Conservation (phyloP, 2,888 invertebrate species). For the Sepiola atlantica region DNA sequence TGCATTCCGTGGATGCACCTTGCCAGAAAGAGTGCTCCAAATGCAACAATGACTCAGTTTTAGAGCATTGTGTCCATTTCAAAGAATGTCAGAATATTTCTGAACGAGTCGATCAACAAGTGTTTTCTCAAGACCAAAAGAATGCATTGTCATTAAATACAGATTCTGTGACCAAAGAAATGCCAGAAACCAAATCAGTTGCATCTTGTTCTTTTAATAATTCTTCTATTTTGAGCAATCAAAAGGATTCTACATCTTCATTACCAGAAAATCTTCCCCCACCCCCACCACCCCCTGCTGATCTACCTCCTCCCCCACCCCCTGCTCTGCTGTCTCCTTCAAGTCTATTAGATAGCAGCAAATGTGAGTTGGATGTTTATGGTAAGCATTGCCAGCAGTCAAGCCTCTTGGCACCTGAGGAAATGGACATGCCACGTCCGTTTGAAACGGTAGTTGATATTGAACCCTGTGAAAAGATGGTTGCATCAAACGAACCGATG, state of each 20-base stretch:
- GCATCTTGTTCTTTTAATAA: background rate
- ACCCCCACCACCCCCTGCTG: background rate
- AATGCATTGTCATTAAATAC: background rate
- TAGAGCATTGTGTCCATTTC: background rate
- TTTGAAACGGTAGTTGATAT: background rate
- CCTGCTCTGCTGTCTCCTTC: background rate
- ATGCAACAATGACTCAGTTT: background rate
- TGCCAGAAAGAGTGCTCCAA: background rate
- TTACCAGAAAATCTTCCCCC: background rate
- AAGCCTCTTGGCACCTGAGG: background rate
- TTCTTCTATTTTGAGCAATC: background rate
- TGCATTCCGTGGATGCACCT: background rate
- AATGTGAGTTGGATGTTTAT: background rate
- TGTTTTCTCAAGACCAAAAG: background rate
- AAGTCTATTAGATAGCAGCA: background rate
- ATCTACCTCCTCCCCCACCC: background rate
- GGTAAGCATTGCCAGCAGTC: background rate
- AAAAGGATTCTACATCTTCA: background rate
- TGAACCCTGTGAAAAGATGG: background rate
- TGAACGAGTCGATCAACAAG: background rate
- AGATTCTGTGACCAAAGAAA: background rate
- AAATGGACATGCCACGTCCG: background rate
- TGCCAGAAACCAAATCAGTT: background rate
- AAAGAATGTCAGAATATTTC: background rate
- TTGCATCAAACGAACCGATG: background rate